These are phyloP conservation scores for Cataglyphis livida DNA, from an alignment of 2,888 invertebrate genomes.

Conservation along the genomic window DNA sequence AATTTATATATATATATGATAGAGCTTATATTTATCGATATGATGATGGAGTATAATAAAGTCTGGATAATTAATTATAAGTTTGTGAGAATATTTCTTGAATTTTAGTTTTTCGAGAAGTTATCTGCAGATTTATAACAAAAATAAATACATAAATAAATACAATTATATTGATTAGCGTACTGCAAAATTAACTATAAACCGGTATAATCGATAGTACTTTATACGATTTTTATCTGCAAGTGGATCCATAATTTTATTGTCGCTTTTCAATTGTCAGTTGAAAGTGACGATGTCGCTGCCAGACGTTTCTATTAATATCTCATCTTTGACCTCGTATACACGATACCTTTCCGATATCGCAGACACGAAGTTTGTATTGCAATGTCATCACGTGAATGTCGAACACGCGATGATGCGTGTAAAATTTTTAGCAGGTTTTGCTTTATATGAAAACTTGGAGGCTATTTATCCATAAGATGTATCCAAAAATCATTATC, in stretches of 20 bases:
- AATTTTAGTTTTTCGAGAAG: background rate
- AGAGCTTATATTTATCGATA: background rate
- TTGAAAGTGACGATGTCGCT: slow-evolving; percentile 60
- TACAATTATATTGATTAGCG: background rate
- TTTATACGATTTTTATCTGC: background rate
- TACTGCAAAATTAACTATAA: background rate
- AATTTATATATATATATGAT: background rate
- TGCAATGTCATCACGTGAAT: slow-evolving; percentile 51
- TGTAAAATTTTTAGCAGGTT: background rate
- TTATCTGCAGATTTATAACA: background rate
- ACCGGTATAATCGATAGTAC: background rate
- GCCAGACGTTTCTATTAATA: slow-evolving; percentile 65
- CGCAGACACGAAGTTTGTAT: slow-evolving; percentile 64
- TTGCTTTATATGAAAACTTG: background rate
- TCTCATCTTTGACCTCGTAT: slow-evolving; percentile 54
- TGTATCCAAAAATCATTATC: slow-evolving; percentile 10
- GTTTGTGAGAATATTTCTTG: background rate
- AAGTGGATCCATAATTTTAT: background rate
- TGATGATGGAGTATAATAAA: background rate
- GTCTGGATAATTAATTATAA: slow-evolving; percentile 9
- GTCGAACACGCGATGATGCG: slow-evolving; percentile 32
- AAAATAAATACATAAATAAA: background rate
- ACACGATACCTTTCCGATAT: slow-evolving; percentile 54
- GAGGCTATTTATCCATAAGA: background rate
- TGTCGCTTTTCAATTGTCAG: slow-evolving; percentile 47